Base-by-base conservation (phyloP, 2,797 vertebrate species). In the Alosa sapidissima region DNA sequence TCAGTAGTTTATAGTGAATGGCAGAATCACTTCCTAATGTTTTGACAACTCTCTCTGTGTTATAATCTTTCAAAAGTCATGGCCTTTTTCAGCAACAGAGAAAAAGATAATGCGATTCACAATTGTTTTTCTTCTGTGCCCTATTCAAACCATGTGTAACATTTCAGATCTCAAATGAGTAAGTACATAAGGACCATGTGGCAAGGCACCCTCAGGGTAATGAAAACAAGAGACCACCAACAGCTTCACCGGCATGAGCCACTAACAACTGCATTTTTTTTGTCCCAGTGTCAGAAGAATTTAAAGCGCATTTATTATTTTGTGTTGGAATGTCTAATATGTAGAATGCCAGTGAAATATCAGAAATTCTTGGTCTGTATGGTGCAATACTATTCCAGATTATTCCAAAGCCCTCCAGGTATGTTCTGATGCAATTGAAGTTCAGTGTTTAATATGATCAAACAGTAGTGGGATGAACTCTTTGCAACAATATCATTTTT, bases 381-480 rank as follows among this genome's bases (percentile, higher is more conserved):
- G 65, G 41, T 47, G 72, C 68, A 75, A 75, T 75, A 75, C 13
- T 45, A 41, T 13, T 41, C 68, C 68, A 45, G 16, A 47, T 78
- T 78, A 41, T 21, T 5, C 72, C 16, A 36, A 75, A 41, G 41
- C 41, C 72, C 41, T 78, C 41, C 19, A 78, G 72, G 72, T 45
- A 75, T 47, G 36, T 78, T 21, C 72, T 78, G 72, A 78, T 78
- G 72, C 21, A 78, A 78, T 78, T 78, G 36, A 47, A 47, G 36
- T 47, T 78, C 72, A 78, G 72, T 78, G 36, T 78, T 78, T 78
- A 78, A 47, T 51, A 60, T 81, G 72, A 81, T 16, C 54, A 55
- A 78, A 84, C 49, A 55, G 28, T 14, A 21, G 28, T 28, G 24
- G 48, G 21, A n/a, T 41, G 21, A 19, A 41, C 65, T 13, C 28